Conservation (phyloP, 2,113 vertebrate genomes). For the Hemichromis elongatus region DNA sequence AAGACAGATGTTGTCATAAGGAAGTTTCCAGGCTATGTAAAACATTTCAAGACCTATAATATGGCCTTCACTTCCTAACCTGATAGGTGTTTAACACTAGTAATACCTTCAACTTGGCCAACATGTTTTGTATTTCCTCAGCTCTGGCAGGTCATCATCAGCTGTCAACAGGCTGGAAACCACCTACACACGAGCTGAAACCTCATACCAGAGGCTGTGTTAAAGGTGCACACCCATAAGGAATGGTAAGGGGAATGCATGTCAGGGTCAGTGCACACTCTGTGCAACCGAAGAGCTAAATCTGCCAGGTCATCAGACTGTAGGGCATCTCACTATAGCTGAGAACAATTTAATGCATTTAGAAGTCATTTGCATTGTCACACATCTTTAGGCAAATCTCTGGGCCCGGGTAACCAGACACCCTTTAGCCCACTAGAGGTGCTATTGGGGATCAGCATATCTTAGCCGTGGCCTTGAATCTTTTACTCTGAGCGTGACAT, state of each 20-base stretch:
- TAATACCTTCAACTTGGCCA: slow-evolving; percentile 2
- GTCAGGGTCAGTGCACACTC: background rate
- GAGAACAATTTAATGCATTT: background rate
- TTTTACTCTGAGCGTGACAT: background rate
- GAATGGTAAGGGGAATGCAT: background rate
- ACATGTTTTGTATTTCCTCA: slow-evolving; percentile 29
- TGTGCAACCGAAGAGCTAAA: background rate
- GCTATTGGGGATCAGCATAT: slow-evolving; percentile 6
- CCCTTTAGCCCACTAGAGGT: background rate
- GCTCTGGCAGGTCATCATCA: slow-evolving; percentile 5
- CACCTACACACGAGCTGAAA: slow-evolving; percentile 47
- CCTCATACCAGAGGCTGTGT: slow-evolving; percentile 41
- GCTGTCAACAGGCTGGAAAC: slow-evolving; percentile 49
- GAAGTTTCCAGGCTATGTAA: background rate
- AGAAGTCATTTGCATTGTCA: slow-evolving; percentile 19
- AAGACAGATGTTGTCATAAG: background rate
- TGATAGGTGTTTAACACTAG: slow-evolving; percentile 41
- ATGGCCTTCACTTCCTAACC: background rate
- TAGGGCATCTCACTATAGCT: slow-evolving; percentile 1
- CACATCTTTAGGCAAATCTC: background rate
- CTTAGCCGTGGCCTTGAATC: background rate
- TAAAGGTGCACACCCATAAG: background rate
- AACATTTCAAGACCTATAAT: background rate
- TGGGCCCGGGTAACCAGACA: slow-evolving; percentile 30
- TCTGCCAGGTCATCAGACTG: background rate